Evolutionary conservation across 2,113 vertebrate genomes (phyloP), one percentile per base, ranked within the genome.

Genomic region (Sula dactylatra): DNA sequence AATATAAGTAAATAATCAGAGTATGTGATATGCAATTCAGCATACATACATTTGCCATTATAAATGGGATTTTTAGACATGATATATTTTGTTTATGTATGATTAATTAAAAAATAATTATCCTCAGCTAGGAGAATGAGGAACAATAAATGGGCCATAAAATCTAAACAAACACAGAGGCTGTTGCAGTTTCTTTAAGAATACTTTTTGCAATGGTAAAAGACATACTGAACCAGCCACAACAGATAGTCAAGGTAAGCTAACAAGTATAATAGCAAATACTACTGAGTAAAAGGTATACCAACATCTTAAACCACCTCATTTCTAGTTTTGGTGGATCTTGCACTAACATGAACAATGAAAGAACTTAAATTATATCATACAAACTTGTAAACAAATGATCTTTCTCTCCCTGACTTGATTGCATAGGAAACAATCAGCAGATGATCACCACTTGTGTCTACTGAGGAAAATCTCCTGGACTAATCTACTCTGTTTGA

Each of bases 31-130:
- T 97, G 31, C n/a, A 93, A 62, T 91, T 90, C 42, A 74, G 22
- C 77, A 20, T 93, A 58, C 7, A 21, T n/a, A 66, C 42, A 91
- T 94, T 96, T 96, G 71, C 52, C 52, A 17, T 90, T 96, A 94
- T 94, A 97, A 92, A 97, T 93, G 72, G 1, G 0, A 93, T 94
- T 97, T 96, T 90, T 94, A 93, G 77, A 95, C 77, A 93, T 62
- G 8, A 65, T 97, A 92, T 88, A 62, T 85, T 97, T 91, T 97
- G 84, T 93, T 97, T 97, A 69, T 13, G 9, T 94, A 89, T 96
- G 94, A 98, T 97, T 98, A 98, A 98, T 98, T 97, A 93, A 97
- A 93, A 98, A 97, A 97, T 97, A 97, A 97, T 98, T 98, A 97
- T 96, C 87, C 82, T 95, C 83, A 81, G 83, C 82, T 95, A 81